These are phyloP conservation scores for Ataeniobius toweri DNA, from an alignment of 2,797 vertebrate species.

Conservation along the genomic window DNA sequence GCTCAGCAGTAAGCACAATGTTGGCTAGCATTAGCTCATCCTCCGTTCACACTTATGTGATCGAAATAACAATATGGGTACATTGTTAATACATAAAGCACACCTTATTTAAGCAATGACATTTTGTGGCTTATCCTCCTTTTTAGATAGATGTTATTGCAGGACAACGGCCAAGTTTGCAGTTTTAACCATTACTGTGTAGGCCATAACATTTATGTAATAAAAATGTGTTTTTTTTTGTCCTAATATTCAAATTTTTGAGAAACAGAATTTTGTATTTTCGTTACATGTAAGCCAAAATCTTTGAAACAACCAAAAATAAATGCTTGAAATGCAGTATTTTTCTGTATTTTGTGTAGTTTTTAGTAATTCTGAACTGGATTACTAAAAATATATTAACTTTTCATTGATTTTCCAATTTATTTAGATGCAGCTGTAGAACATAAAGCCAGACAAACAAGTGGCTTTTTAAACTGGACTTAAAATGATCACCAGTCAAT, in stretches of 20 bases:
- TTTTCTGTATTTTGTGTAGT: too few species aligned
- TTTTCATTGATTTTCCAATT: too few species aligned
- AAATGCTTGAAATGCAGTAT: too few species aligned
- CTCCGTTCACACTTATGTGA: background rate
- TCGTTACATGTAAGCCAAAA: background rate
- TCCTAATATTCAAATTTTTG: too few species aligned
- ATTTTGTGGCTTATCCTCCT: background rate
- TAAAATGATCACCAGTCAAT: too few species aligned
- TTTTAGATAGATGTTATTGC: background rate
- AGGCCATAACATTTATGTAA: background rate
- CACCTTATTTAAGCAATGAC: background rate
- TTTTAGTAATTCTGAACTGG: too few species aligned
- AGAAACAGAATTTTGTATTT: too few species aligned
- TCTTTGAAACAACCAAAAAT: background rate
- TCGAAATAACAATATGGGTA: background rate
- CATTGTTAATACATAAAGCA: background rate
- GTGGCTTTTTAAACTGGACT: too few species aligned
- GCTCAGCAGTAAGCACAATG: background rate
- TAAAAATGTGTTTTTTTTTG: too few species aligned
- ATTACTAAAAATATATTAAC: too few species aligned
- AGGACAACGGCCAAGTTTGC: background rate
- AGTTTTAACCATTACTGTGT: background rate
- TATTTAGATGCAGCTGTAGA: too few species aligned
- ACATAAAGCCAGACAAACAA: too few species aligned
- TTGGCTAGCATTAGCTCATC: background rate